These are phyloP conservation scores for Patella caerulea DNA, from an alignment of 2,888 invertebrate species.

Conservation along the genomic window DNA sequence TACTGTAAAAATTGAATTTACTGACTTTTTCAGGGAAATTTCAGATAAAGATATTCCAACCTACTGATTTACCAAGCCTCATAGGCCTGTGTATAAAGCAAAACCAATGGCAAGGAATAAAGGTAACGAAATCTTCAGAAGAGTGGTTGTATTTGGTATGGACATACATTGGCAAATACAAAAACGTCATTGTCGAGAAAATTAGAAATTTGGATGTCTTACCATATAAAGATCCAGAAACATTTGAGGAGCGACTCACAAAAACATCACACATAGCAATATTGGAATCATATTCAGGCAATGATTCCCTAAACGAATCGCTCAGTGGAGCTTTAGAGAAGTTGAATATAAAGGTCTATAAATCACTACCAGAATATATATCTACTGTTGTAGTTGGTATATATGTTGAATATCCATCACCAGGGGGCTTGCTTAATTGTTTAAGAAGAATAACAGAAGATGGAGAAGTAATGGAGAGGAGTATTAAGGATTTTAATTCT, in stretches of 20 bases:
- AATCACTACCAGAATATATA: neutral
- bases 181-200: neutral
- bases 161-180: neutral
- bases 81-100: too few species aligned
- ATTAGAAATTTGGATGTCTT: neutral
- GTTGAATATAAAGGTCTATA: neutral
- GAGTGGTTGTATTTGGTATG: too few species aligned
- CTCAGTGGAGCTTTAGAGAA: neutral
- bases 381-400: constrained; percentile 12
- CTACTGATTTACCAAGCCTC: too few species aligned
- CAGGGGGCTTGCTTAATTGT: constrained; percentile 20
- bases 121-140: too few species aligned
- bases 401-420: constrained; percentile 25
- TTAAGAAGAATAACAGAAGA: constrained; percentile 9
- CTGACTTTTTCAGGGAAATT: too few species aligned
- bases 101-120: too few species aligned
- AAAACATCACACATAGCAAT: neutral
- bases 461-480: neutral
- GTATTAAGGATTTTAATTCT: constrained; percentile 19
- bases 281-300: neutral
- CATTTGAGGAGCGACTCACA: too few species aligned
- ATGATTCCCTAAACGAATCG: neutral
- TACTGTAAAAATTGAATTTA: too few species aligned
- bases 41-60: too few species aligned
- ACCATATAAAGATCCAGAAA: too few species aligned